Evolutionary conservation across 2,888 invertebrate genomes (phyloP).

Genomic region (Xestia c-nigrum): DNA sequence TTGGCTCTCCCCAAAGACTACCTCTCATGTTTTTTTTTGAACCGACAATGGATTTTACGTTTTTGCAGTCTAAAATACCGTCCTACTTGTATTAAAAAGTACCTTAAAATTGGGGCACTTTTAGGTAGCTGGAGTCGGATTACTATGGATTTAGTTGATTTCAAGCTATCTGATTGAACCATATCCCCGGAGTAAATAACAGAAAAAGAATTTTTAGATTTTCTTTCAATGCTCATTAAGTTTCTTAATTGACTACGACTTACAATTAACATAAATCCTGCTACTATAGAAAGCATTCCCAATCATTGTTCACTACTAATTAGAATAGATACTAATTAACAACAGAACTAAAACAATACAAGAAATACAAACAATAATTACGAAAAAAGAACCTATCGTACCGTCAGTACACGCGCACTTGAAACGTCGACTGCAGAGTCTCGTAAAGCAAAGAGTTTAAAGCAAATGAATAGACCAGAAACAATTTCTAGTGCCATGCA

Average conservation of each 20-base stretch:
- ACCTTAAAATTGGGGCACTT: not conserved
- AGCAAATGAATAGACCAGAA: slow-evolving; percentile 42
- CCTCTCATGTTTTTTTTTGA: not conserved
- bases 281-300: not conserved
- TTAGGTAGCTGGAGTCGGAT: not conserved
- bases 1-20: no score
- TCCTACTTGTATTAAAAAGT: not conserved
- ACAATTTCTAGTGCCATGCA: slow-evolving; percentile 35
- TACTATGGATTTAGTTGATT: not conserved
- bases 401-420: not conserved
- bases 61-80: not conserved
- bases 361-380: not conserved
- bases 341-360: not conserved
- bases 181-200: not conserved
- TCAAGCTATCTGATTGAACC: not conserved
- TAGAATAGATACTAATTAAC: not conserved
- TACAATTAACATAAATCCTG: not conserved
- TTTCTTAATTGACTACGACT: not conserved
- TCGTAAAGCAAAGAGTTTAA: slow-evolving; percentile 44
- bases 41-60: not conserved
- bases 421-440: slow-evolving; percentile 20
- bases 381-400: slow-evolving; percentile 1
- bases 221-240: not conserved
- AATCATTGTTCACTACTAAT: not conserved
- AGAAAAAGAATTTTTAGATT: no score